phyloP scores from a whole-genome alignment of 2,797 vertebrate species.

The Emys orbicularis region DNA sequence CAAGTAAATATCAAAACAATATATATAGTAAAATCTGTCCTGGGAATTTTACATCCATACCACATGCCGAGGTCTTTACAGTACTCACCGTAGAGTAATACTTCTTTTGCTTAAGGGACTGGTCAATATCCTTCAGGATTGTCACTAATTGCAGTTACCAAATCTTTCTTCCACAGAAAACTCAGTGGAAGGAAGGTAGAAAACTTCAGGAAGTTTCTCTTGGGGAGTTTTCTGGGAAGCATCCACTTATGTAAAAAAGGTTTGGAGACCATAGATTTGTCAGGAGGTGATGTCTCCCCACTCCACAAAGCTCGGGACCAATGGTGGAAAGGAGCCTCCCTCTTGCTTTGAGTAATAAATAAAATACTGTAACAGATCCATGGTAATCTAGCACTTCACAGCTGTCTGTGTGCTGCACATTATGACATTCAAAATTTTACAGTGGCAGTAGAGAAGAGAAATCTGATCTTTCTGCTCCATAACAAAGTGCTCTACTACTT shows the following conservation, averaged over 20 bases:
- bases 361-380: neutral
- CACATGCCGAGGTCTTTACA: neutral
- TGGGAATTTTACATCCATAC: neutral
- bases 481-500: neutral
- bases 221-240: neutral
- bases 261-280: neutral
- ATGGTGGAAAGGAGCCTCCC: neutral
- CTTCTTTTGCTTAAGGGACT: constrained; percentile 16
- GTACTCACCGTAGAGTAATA: neutral
- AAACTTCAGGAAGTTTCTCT: constrained; percentile 2
- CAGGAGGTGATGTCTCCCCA: neutral
- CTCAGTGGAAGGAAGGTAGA: neutral
- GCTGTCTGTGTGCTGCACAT: neutral
- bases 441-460: neutral
- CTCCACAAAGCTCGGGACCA: neutral
- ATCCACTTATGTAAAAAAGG: neutral
- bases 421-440: neutral
- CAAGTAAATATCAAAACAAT: neutral
- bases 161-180: neutral
- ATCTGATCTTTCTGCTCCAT: neutral
- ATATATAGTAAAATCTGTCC: neutral
- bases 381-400: neutral
- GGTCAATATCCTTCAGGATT: neutral
- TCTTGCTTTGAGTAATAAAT: neutral
- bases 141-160: neutral